These are phyloP conservation scores for Polyodon spathula DNA, from an alignment of 2,113 vertebrate species.

Conservation along the genomic window DNA sequence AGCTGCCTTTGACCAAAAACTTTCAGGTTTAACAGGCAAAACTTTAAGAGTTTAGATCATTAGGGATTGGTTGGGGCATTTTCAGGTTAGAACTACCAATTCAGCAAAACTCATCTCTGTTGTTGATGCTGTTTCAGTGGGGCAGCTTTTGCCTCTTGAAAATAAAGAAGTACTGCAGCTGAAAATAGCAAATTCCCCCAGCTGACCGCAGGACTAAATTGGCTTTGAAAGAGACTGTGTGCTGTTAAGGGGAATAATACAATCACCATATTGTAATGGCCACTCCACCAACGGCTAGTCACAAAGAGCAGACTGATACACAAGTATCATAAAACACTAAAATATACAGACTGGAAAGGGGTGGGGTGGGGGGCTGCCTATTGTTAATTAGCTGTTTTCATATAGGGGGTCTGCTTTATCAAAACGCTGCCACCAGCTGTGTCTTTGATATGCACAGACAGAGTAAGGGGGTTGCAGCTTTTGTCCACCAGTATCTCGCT, in stretches of 20 bases:
- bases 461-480: constrained; percentile 35
- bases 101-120: not conserved
- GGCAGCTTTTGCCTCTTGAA: not conserved
- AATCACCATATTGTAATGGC: constrained; percentile 43
- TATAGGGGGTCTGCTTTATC: constrained; percentile 67
- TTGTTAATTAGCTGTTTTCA: constrained; percentile 85
- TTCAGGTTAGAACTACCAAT: not conserved
- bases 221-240: constrained; percentile 23
- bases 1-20: too few species aligned
- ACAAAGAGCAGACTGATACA: constrained; percentile 30
- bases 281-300: constrained; percentile 43
- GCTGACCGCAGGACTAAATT: constrained; percentile 26
- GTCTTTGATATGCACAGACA: constrained; percentile 79
- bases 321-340: constrained; percentile 58
- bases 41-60: too few species aligned
- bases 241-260: constrained; percentile 38
- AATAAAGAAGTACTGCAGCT: not conserved
- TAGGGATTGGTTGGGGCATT: too few species aligned
- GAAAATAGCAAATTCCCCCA: constrained; percentile 10
- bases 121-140: not conserved
- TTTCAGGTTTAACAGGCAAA: too few species aligned
- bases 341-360: constrained; percentile 44
- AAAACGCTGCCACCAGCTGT: constrained; percentile 81
- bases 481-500: constrained; percentile 27
- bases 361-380: constrained; percentile 45